phyloP scores from a whole-genome alignment of 1,140 invertebrate species.

The Cherax quadricarinatus region DNA sequence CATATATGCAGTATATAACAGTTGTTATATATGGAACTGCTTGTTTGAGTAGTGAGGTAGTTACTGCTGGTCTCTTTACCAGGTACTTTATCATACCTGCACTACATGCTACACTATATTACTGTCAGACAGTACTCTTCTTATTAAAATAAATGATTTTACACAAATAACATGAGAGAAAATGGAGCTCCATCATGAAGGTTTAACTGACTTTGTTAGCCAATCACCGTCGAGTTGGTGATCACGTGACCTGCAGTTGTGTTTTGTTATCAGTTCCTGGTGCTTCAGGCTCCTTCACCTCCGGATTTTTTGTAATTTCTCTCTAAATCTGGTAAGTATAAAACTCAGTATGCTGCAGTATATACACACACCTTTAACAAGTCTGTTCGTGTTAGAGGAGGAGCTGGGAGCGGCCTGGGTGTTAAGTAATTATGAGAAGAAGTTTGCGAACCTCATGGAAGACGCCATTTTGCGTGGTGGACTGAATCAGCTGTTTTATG shows the following conservation, averaged over 20 bases:
- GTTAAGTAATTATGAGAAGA: not conserved
- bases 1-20: too few species aligned
- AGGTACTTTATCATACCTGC: too few species aligned
- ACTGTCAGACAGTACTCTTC: too few species aligned
- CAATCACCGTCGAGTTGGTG: not conserved
- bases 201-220: slow-evolving; percentile 31
- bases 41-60: too few species aligned
- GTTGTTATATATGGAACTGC: too few species aligned
- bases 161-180: not conserved
- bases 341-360: not conserved
- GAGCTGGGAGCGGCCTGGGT: not conserved
- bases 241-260: slow-evolving; percentile 35
- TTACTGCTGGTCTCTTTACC: too few species aligned
- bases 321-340: slow-evolving; percentile 8
- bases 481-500: slow-evolving; percentile 34
- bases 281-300: not conserved
- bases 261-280: slow-evolving; percentile 45
- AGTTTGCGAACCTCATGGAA: not conserved
- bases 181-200: not conserved
- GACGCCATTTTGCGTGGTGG: slow-evolving; percentile 32
- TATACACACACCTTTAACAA: not conserved
- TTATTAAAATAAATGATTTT: not conserved
- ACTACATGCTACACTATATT: too few species aligned
- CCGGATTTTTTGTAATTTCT: slow-evolving; percentile 25
- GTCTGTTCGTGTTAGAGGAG: not conserved